Evolutionary conservation across 37 sponge, comb jelly and placozoan genomes (phyloP), one percentile per base, ranked within the genome.

Genomic region (Beroe forskalii): DNA sequence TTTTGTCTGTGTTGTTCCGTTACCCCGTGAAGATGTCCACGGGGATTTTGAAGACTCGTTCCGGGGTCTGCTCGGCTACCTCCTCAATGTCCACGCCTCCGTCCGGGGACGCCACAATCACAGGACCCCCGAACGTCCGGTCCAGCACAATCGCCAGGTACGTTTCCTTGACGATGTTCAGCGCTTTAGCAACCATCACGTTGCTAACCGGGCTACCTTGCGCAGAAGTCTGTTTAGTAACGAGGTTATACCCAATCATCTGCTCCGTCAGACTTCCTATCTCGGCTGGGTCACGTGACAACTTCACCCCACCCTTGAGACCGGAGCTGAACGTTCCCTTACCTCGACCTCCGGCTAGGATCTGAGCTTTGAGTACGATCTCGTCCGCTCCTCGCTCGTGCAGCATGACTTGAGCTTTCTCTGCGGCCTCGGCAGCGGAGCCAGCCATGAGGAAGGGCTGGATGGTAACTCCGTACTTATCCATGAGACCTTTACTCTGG

Each of bases 31-130:
- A 41, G 43, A 96, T 95, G 60, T 96, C 97, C 42, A 96, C 91
- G 23, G 97, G 97, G 19, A 94, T 75, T 92, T 91, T 97, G 90
- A 94, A 94, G 41, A 97, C 94, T 63, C 92, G 93, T 48, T 97
- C 97, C 0, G 97, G 97, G 19, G 91, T 89, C 17, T 62, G 67
- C 41, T 62, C 95, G 9, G 97, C 95, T 38, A 97, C 95, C 42
- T 95, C 94, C 90, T 97, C 97, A 67, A 97, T 97, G 90, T 97
- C 97, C 89, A 97, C 93, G 0, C 97, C 97, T 62, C 97, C 97
- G 0, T 67, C 97, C 12, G 95, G 94, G 40, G 95, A 95, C 41
- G 93, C 97, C 44, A 97, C 95, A 39, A 97, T 92, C 12, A 95
- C 94, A 0, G 97, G 97, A 4, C 97, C 97, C 17, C 92, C 90